phyloP scores from a whole-genome alignment of 2,113 vertebrate species.

The Centrocercus urophasianus region DNA sequence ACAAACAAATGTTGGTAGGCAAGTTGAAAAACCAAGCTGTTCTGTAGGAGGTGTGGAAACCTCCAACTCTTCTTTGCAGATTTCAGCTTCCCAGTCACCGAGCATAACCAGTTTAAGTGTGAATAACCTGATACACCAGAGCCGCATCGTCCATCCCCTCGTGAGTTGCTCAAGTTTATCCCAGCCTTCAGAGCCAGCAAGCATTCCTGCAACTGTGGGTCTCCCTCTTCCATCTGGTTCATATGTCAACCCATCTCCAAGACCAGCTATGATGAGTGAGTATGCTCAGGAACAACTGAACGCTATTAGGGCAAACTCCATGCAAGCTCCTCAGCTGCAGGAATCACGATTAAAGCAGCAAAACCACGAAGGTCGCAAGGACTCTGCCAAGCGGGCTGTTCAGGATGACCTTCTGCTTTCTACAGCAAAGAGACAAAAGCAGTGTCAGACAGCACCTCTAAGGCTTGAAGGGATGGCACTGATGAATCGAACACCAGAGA shows the following conservation, averaged over 20 bases:
- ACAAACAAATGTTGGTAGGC: conserved; percentile 71
- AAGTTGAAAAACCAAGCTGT: conserved; percentile 81
- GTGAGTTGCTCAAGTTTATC: conserved; percentile 84
- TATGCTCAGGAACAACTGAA: conserved; percentile 84
- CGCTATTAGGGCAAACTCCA: conserved; percentile 73
- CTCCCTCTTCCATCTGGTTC: conserved; percentile 81
- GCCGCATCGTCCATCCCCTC: conserved; percentile 83
- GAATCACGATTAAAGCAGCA: conserved; percentile 82
- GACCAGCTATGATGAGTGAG: conserved; percentile 81
- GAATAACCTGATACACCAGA: conserved; percentile 91
- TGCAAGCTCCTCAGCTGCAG: conserved; percentile 79
- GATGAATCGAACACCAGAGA: conserved; percentile 72
- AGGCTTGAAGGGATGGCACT: conserved; percentile 87
- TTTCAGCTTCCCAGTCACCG: conserved; percentile 81
- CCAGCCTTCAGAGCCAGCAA: conserved; percentile 80
- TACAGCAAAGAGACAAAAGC: conserved; percentile 91
- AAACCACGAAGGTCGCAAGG: conserved; percentile 86
- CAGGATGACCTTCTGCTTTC: conserved; percentile 90
- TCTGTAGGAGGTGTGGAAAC: conserved; percentile 74
- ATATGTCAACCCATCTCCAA: conserved; percentile 80
- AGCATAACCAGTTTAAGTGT: conserved; percentile 90
- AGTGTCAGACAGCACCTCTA: conserved; percentile 77
- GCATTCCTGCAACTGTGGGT: conserved; percentile 75
- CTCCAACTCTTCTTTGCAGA: conserved; percentile 79
- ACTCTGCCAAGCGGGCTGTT: conserved; percentile 89